These are phyloP conservation scores for Pterostichus niger DNA, from an alignment of 2,888 invertebrate genomes.

Conservation along the genomic window DNA sequence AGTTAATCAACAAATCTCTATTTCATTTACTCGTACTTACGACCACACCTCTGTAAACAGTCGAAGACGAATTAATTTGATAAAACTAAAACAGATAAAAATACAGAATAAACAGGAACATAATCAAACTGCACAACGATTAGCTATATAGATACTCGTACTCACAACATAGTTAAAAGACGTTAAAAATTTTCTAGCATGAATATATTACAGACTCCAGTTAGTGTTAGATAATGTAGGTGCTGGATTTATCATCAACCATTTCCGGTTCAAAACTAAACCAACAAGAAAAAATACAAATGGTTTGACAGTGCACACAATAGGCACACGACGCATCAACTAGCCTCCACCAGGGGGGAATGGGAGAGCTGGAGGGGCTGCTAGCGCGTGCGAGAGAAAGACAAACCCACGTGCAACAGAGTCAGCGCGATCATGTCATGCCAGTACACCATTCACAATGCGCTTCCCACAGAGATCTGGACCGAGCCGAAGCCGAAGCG, in stretches of 20 bases:
- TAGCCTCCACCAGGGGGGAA: neutral
- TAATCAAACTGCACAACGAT: too few species aligned
- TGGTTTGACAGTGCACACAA: slow-evolving; percentile 35
- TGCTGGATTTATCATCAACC: slow-evolving; percentile 25
- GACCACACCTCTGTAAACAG: too few species aligned
- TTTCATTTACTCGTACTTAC: too few species aligned
- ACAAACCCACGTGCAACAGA: slow-evolving; percentile 9
- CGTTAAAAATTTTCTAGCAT: neutral
- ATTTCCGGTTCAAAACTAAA: slow-evolving; percentile 48
- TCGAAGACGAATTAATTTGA: too few species aligned
- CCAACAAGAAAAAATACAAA: neutral
- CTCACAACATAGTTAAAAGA: too few species aligned
- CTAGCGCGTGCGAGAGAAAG: slow-evolving; percentile 64
- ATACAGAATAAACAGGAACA: too few species aligned
- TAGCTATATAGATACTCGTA: too few species aligned
- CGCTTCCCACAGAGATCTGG: slow-evolving; percentile 72
- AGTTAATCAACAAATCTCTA: too few species aligned
- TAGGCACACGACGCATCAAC: slow-evolving; percentile 13
- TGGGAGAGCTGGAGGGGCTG: slow-evolving; percentile 14
- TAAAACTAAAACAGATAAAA: too few species aligned
- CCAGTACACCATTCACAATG: slow-evolving; percentile 72
- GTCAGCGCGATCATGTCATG: slow-evolving; percentile 50
- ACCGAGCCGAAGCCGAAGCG: slow-evolving; percentile 70
- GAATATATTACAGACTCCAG: neutral
- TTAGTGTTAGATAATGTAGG: too few species aligned